These are phyloP conservation scores for Acrocyrtus sp. DNA, from an alignment of 2,888 invertebrate genomes.

Conservation along the genomic window DNA sequence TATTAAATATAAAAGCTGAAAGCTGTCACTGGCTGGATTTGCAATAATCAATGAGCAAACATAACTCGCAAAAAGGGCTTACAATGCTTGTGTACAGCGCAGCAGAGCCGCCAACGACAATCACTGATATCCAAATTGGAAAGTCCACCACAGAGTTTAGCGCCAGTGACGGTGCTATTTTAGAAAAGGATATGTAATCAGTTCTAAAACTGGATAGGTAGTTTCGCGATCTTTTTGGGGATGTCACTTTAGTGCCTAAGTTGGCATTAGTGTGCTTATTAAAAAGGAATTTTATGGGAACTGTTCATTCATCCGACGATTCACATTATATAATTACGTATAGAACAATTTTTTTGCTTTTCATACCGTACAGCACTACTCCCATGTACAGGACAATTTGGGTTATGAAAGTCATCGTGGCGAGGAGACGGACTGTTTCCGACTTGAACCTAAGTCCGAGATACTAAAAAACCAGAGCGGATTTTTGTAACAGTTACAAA, in stretches of 20 bases:
- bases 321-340: too few species aligned
- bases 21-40: too few species aligned
- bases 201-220: background rate
- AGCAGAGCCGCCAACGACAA: conserved; percentile 61
- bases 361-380: conserved; percentile 63
- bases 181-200: background rate
- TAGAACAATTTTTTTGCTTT: too few species aligned
- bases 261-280: too few species aligned
- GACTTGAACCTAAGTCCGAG: conserved; percentile 64
- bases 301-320: too few species aligned
- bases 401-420: conserved; percentile 62
- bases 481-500: background rate
- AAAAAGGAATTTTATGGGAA: too few species aligned
- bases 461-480: conserved; percentile 61
- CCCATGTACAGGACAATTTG: conserved; percentile 64
- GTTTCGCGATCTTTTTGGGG: too few species aligned
- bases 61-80: conserved; percentile 37
- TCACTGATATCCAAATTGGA: conserved; percentile 58
- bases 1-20: too few species aligned
- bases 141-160: conserved; percentile 56
- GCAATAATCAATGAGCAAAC: background rate
- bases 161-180: conserved; percentile 55
- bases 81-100: conserved; percentile 62
- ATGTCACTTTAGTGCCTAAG: too few species aligned
- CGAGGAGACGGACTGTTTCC: conserved; percentile 54